Evolutionary conservation across 2,888 invertebrate genomes (phyloP).

Genomic region (Drosophila mulleri): DNA sequence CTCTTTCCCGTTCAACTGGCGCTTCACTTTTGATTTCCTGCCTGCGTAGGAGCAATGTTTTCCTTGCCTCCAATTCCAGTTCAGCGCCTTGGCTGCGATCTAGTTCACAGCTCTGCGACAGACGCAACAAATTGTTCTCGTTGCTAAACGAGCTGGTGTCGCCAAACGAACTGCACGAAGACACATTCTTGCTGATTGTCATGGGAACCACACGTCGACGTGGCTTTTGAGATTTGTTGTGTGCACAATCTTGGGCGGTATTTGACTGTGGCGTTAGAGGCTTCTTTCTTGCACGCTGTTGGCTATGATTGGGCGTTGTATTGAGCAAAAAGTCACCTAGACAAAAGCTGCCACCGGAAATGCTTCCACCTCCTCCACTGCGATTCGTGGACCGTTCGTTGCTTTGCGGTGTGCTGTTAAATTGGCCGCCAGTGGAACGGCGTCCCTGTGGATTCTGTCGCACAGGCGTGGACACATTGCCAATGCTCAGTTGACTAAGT

Average conservation of each 20-base stretch:
- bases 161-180: constrained; percentile 55
- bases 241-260: constrained; percentile 10
- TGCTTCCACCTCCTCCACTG: constrained; percentile 43
- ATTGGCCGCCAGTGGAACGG: constrained; percentile 35
- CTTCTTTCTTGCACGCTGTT: constrained; percentile 67
- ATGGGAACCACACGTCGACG: constrained; percentile 84
- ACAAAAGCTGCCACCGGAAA: constrained; percentile 67
- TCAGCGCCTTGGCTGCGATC: constrained; percentile 76
- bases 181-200: constrained; percentile 71
- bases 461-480: constrained; percentile 56
- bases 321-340: constrained; percentile 82
- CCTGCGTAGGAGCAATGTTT: constrained; percentile 74
- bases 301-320: constrained; percentile 57
- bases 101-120: constrained; percentile 77
- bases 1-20: constrained; percentile 37
- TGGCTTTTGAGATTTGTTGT: constrained; percentile 68
- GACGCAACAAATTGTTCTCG: constrained; percentile 83
- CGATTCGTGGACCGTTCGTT: constrained; percentile 42
- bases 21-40: constrained; percentile 75
- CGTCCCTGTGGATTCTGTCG: constrained; percentile 44
- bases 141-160: constrained; percentile 82
- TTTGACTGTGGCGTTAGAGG: constrained; percentile 50
- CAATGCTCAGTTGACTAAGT: constrained; percentile 36
- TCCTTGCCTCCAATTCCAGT: constrained; percentile 78
- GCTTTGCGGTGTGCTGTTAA: constrained; percentile 65